Conservation (phyloP, 2,113 vertebrate genomes). For the Casuarius casuarius region DNA sequence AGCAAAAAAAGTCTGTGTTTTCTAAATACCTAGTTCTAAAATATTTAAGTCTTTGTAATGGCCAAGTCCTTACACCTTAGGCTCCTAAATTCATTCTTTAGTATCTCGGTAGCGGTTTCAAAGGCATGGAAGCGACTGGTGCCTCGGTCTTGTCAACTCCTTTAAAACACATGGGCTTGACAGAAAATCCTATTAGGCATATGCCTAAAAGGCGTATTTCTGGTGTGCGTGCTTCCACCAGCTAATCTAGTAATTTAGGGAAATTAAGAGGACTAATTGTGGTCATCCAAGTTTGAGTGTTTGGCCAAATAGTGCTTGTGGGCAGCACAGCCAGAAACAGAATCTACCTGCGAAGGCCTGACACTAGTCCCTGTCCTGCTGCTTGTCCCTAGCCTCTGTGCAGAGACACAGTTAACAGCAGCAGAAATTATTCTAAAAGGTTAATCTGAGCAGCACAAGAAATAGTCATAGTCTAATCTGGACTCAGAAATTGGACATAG, state of each 20-base stretch:
- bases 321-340: background rate
- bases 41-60: too few species aligned
- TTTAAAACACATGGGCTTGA: background rate
- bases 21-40: background rate
- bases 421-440: background rate
- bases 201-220: background rate
- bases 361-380: background rate
- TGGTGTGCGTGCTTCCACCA: background rate
- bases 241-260: background rate
- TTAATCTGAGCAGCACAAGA: background rate
- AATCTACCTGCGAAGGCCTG: background rate
- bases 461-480: background rate
- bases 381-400: background rate
- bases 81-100: background rate
- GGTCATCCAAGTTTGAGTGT: background rate
- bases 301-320: background rate
- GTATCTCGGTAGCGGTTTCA: background rate
- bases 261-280: background rate
- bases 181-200: background rate
- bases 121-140: background rate
- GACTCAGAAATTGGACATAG: accelerated
- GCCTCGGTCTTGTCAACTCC: background rate
- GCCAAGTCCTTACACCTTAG: background rate
- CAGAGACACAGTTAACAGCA: background rate
- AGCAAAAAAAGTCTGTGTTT: too few species aligned